Evolutionary conservation across 2,797 vertebrate genomes (phyloP).

Genomic region (Pampus argenteus): DNA sequence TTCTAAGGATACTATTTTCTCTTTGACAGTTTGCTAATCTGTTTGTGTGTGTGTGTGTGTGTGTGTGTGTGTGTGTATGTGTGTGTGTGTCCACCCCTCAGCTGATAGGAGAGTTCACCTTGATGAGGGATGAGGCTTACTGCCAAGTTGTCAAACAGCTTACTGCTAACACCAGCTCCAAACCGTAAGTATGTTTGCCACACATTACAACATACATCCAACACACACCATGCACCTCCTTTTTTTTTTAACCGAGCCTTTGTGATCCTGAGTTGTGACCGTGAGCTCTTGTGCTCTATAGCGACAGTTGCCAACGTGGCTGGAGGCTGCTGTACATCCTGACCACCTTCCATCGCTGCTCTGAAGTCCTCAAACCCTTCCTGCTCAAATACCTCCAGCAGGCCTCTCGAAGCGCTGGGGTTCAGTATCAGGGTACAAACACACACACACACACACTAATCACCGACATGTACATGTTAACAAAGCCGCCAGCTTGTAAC

Average conservation of each 20-base stretch:
- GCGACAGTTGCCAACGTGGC: conserved; percentile 94
- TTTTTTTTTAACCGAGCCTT: conserved; percentile 19
- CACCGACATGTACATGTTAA: not conserved
- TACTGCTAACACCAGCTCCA: conserved; percentile 93
- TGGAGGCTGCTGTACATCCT: conserved; percentile 97
- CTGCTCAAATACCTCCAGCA: conserved; percentile 89
- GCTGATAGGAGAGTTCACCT: conserved; percentile 90
- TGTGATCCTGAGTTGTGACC: conserved; percentile 44
- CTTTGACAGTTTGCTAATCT: conserved; percentile 16
- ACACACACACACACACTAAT: conserved; percentile 14
- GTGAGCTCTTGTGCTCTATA: conserved; percentile 63
- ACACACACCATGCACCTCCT: conserved; percentile 21
- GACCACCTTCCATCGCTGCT: conserved; percentile 91
- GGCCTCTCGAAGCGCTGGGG: conserved; percentile 81
- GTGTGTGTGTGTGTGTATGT: conserved; percentile 16
- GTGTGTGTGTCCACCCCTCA: conserved; percentile 67
- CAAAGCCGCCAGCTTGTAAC: conserved; percentile 1
- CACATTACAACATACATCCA: conserved; percentile 5
- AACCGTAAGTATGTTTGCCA: conserved; percentile 86
- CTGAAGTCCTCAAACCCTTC: conserved; percentile 91
- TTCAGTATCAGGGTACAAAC: conserved; percentile 91
- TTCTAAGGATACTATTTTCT: not conserved
- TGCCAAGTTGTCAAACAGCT: conserved; percentile 97
- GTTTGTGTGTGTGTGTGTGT: conserved; percentile 12
- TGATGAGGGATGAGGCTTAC: conserved; percentile 94